phyloP scores from a whole-genome alignment of 1,140 invertebrate species.

The Panagrolaimus sp. region DNA sequence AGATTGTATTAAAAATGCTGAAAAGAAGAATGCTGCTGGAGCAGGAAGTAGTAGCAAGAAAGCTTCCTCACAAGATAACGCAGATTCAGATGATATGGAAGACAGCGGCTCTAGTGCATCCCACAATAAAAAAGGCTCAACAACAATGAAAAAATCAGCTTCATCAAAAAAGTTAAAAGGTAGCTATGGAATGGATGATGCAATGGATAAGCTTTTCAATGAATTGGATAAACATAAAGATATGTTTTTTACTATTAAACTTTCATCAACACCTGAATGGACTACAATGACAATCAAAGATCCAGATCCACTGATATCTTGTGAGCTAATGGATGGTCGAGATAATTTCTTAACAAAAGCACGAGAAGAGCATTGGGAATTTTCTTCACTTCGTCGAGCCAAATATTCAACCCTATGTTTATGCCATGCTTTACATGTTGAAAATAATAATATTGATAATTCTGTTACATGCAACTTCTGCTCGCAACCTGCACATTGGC shows the following conservation, averaged over 20 bases:
- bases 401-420: neutral
- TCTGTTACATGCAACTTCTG: neutral
- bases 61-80: neutral
- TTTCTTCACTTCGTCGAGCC: neutral
- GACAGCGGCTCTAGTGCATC: neutral
- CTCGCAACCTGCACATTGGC: neutral
- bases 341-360: neutral
- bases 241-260: neutral
- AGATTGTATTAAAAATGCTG: neutral
- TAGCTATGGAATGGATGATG: neutral
- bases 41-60: neutral
- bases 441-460: neutral
- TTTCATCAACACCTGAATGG: neutral
- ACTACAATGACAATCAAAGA: neutral
- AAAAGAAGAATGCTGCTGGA: neutral
- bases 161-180: neutral
- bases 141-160: neutral
- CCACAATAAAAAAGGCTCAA: neutral
- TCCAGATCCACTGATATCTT: neutral
- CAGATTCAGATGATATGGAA: neutral
- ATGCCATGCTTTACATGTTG: neutral
- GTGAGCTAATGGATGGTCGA: neutral
- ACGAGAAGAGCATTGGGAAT: constrained; percentile 60
- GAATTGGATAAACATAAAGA: neutral
- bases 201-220: neutral